Evolutionary conservation across 1,140 invertebrate genomes (phyloP), one percentile per base, ranked within the genome.

Genomic region (Nasonia giraulti): DNA sequence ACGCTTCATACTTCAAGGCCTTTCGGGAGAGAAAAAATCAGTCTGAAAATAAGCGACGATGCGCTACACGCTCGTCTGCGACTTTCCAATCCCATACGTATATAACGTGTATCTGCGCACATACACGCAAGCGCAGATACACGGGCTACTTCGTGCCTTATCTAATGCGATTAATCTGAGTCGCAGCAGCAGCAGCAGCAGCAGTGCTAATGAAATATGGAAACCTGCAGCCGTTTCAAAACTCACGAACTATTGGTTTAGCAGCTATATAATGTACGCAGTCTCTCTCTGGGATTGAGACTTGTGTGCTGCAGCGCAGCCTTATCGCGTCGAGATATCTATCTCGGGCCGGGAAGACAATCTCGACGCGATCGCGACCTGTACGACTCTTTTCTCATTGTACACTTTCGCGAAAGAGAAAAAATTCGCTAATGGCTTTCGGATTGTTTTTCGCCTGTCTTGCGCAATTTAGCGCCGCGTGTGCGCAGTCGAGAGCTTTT

Each of bases 141-240:
- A 47, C 78, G 20, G 11, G 31, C 66, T 81, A 82, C 7, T n/a
- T 37, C 81, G 50, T 66, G 33, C 23, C 40, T 78, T 83, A 83
- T 83, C 82, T 78, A 78, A 78, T 69, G 44, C 75, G 75, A 83
- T 83, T 83, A 78, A 83, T 83, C 82, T 50, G n/a, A 14, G 40
- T 3, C 62, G 76, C 17, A 37, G 81, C 17, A 44, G 55, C 14
- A 76, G 23, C n/a, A 47, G 76, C 17, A 23, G 81, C 17, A 44
- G 55, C 14, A 76, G 23, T 75, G 69, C 77, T 84, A 79, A 80
- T 84, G 83, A n/a, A 71, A 74, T 74, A 74, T 80, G 66, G 77
- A 84, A 84, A 80, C 66, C 47, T 50, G 62, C 11, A 23, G 55
- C 12, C 40, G 40, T 27, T 77, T 82, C 47, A 74, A 75, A 75